Base-by-base conservation (phyloP, 2,888 invertebrate species). In the Boloria euphrosyne region DNA sequence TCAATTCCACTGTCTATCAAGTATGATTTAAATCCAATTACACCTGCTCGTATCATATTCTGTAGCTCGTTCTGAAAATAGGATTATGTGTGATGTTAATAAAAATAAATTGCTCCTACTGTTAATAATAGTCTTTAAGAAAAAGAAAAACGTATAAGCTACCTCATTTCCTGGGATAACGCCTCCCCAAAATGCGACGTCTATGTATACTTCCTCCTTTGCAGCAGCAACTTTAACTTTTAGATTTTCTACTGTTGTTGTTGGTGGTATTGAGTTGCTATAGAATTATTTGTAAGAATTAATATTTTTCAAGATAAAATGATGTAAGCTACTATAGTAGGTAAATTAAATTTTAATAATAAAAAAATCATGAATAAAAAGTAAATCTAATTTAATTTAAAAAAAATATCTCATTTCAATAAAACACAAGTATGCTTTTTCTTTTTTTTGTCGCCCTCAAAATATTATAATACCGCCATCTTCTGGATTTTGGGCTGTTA, bases 151-250 rank as follows among this genome's bases (percentile, higher is more conserved):
- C 31, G 0, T 7, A 7, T 10, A 38, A 38, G 31, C 7, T 58
- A 94, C 94, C 76, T 92, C 84, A 82, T 96, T 96, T 47, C 93
- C 94, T 7, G 95, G 95, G 50, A 95, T 87, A 0, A 95, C 90
- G 14, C 95, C 96, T 51, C 96, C 96, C 96, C 96, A 96, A 84
- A 96, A 96, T 14, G 94, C 96, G 44, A 96, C 94, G 78, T 96
- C 95, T 0, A 95, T 94, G 73, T 91, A 94, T 49, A 94, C 86
- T 74, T 94, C 93, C 58, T 93, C 94, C 61, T 85, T 84, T 0
- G 96, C 95, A 4, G 92, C 92, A 10, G 84, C 76, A 13, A 93
- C 88, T 84, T 96, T 96, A 3, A 83, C 80, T 77, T 92, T 89
- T 22, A 96, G 87, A 77, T 94, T 94, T 49, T 93, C 84, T 13